Percentiles rank a stretch among this genome's conserved stretches.
Conservation (phyloP, 2,888 invertebrate species). For the Alentia gelatinosa region DNA sequence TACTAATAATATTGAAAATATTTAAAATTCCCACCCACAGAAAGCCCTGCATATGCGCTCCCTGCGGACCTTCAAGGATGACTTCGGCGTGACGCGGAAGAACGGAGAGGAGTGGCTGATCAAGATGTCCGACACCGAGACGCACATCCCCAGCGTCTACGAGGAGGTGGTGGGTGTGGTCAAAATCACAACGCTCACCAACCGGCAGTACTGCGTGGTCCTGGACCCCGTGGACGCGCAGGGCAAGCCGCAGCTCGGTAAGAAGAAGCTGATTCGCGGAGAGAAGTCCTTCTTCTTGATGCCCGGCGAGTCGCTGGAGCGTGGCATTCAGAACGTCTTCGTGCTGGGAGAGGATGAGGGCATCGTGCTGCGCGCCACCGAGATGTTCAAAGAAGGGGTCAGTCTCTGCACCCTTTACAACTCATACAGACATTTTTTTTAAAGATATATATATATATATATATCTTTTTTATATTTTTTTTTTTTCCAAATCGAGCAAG, state of each 20-base stretch:
- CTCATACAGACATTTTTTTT: too few species aligned
- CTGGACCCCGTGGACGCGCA: conserved; percentile 81
- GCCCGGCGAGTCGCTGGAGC: conserved; percentile 82
- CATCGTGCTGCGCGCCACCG: conserved; percentile 80
- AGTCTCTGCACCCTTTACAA: too few species aligned
- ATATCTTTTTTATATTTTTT: too few species aligned
- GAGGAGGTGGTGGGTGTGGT: conserved; percentile 81
- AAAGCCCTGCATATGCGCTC: conserved; percentile 82
- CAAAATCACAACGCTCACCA: conserved; percentile 81
- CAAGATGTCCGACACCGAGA: conserved; percentile 81
- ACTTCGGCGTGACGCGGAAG: conserved; percentile 80
- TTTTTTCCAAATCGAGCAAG: too few species aligned
- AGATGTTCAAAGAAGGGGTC: conserved; percentile 79
- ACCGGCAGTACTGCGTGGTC: conserved; percentile 82
- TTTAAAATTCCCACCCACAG: conserved; percentile 74
- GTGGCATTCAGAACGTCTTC: conserved; percentile 81
- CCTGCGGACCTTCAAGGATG: conserved; percentile 81
- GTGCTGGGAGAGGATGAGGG: conserved; percentile 82
- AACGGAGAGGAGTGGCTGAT: conserved; percentile 83
- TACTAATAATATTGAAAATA: too few species aligned
- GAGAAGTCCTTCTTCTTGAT: conserved; percentile 82
- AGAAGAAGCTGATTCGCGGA: conserved; percentile 82
- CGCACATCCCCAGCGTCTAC: conserved; percentile 82
- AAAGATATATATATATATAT: too few species aligned
- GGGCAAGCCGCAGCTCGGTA: conserved; percentile 80